phyloP scores from a whole-genome alignment of 2,888 invertebrate species.

The Sarcophaga carnaria region DNA sequence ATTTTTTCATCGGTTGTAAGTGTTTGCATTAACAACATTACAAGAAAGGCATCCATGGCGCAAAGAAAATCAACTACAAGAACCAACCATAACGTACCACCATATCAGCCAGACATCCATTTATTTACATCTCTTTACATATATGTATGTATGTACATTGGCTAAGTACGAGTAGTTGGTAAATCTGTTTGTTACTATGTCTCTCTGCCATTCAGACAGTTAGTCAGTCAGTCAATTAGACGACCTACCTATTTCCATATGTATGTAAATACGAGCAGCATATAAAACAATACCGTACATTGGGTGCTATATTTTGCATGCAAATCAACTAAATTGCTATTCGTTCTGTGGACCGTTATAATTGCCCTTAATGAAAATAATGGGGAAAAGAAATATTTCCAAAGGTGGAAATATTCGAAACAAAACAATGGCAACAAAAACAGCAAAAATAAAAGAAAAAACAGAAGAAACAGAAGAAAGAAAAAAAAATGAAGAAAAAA shows the following conservation, averaged over 20 bases:
- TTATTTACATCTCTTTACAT: not conserved
- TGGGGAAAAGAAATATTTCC: constrained; percentile 2
- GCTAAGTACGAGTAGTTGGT: not conserved
- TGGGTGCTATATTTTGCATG: constrained; percentile 46
- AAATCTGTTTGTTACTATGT: not conserved
- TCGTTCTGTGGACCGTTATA: constrained; percentile 53
- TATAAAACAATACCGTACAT: not conserved
- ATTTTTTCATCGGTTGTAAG: constrained; percentile 7
- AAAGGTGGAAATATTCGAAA: not conserved
- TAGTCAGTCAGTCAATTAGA: constrained; percentile 14
- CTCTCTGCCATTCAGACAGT: not conserved
- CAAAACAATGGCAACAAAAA: not conserved
- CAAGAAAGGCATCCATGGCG: constrained; percentile 31
- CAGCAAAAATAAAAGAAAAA: not conserved
- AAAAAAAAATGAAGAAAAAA: not conserved
- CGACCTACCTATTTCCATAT: not conserved
- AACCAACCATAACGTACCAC: constrained; percentile 33
- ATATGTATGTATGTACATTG: not conserved
- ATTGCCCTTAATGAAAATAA: constrained; percentile 54
- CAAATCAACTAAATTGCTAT: constrained; percentile 49
- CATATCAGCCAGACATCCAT: constrained; percentile 13
- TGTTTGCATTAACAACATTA: constrained; percentile 42
- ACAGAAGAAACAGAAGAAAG: no score
- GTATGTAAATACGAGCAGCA: not conserved
- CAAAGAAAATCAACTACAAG: constrained; percentile 45